These are phyloP conservation scores for Pangasius krempfi DNA, from an alignment of 2,797 vertebrate species.

Conservation along the genomic window DNA sequence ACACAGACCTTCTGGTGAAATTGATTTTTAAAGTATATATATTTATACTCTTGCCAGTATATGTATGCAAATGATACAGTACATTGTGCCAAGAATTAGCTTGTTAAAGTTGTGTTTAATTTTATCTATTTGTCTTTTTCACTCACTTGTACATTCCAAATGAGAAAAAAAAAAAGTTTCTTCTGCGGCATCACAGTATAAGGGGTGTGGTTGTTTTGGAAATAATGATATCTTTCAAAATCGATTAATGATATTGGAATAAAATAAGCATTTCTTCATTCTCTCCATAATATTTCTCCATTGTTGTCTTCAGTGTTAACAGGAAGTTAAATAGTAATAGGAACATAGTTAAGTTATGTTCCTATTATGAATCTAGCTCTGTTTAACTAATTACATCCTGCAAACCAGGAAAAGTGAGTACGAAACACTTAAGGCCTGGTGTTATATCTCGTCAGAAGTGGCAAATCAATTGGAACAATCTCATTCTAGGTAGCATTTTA, in stretches of 20 bases:
- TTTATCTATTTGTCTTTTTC: conserved; percentile 52
- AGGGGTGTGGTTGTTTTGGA: conserved; percentile 47
- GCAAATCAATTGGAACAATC: neutral
- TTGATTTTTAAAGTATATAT: conserved; percentile 41
- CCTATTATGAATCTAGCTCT: neutral
- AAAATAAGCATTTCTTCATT: conserved; percentile 51
- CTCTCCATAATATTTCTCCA: conserved; percentile 22
- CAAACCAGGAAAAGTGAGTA: neutral
- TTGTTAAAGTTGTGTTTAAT: conserved; percentile 53
- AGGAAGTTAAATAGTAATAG: neutral
- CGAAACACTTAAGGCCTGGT: neutral
- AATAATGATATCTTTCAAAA: conserved; percentile 39
- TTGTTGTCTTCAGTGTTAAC: conserved; percentile 19
- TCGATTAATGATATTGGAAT: conserved; percentile 48
- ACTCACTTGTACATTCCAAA: conserved; percentile 50
- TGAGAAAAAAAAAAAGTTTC: conserved; percentile 28
- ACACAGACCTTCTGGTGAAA: conserved; percentile 40
- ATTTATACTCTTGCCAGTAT: conserved; percentile 56
- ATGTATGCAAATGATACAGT: conserved; percentile 61
- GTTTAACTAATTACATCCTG: neutral
- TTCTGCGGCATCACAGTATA: conserved; percentile 48
- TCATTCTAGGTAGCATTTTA: neutral
- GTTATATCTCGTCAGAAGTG: neutral
- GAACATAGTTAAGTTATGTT: neutral
- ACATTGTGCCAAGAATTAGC: conserved; percentile 59